Evolutionary conservation across 1,140 invertebrate genomes (phyloP).

Genomic region (Lasioglossum baleicum): DNA sequence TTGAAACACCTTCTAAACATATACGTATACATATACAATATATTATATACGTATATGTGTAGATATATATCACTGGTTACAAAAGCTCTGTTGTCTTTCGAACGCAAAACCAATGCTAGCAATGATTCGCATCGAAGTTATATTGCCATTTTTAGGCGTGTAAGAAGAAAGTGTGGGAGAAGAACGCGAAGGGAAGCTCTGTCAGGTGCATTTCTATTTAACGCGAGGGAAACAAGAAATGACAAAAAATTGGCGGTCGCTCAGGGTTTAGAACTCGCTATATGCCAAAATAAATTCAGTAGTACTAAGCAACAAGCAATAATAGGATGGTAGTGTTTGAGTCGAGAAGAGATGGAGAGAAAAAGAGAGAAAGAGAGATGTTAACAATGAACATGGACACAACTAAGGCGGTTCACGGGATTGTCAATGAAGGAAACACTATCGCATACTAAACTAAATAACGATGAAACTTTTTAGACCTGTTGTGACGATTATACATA

Average conservation of each 20-base stretch:
- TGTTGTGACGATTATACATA: slow-evolving; percentile 73
- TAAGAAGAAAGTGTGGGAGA: slow-evolving; percentile 27
- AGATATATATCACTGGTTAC: slow-evolving; percentile 1
- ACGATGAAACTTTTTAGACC: slow-evolving; percentile 67
- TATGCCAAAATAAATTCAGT: slow-evolving; percentile 75
- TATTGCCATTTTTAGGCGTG: slow-evolving; percentile 24
- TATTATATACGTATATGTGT: no score
- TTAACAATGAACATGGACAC: slow-evolving; percentile 45
- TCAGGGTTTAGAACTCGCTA: slow-evolving; percentile 74
- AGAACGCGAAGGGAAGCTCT: slow-evolving; percentile 14
- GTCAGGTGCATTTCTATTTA: slow-evolving; percentile 59
- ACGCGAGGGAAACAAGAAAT: slow-evolving; percentile 29
- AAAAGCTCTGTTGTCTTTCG: slow-evolving; percentile 16
- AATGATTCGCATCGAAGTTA: slow-evolving; percentile 39
- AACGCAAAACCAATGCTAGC: slow-evolving; percentile 5
- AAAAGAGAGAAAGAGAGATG: slow-evolving; percentile 19
- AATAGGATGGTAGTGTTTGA: slow-evolving; percentile 68
- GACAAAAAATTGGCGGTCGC: slow-evolving; percentile 64
- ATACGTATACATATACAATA: no score
- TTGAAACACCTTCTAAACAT: neutral
- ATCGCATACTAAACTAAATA: slow-evolving; percentile 59
- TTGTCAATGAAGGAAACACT: slow-evolving; percentile 55
- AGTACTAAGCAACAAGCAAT: slow-evolving; percentile 77
- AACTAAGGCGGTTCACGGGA: slow-evolving; percentile 46
- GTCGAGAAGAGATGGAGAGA: slow-evolving; percentile 8